Percentiles rank a stretch among this genome's conserved stretches.
phyloP scores from a whole-genome alignment of 1,140 invertebrate species.

The Oppia nitens region DNA sequence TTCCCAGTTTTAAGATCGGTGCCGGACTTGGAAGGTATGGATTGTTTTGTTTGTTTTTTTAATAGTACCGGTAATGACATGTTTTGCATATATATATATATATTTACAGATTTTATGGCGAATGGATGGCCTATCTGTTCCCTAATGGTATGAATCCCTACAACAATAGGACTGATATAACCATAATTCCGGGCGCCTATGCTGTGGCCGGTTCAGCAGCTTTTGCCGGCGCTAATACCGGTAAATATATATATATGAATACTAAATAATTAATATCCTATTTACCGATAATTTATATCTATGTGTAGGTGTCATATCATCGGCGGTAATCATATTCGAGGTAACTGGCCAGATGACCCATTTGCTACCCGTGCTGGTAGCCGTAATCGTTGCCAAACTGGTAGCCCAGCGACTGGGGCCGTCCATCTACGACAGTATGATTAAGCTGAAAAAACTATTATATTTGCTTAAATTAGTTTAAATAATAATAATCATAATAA shows the following conservation, averaged over 20 bases:
- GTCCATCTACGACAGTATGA: slow-evolving; percentile 95
- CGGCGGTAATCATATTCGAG: slow-evolving; percentile 93
- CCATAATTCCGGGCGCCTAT: slow-evolving; percentile 57
- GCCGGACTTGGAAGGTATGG: slow-evolving; percentile 70
- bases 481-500: too few relatives aligned
- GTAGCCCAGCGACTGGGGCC: slow-evolving; percentile 79
- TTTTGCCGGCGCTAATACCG: slow-evolving; percentile 45
- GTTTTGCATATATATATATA: too few relatives aligned
- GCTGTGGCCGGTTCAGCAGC: slow-evolving; percentile 30
- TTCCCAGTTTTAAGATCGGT: slow-evolving; percentile 69
- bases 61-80: too few relatives aligned
- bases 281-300: too few relatives aligned
- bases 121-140: slow-evolving; percentile 80
- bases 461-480: too few relatives aligned
- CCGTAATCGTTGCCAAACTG: slow-evolving; percentile 80
- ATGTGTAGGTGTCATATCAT: too few relatives aligned
- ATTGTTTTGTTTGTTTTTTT: too few relatives aligned
- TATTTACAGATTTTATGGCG: slow-evolving; percentile 60
- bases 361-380: slow-evolving; percentile 85
- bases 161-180: slow-evolving; percentile 50
- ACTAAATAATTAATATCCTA: too few relatives aligned
- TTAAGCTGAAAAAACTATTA: slow-evolving; percentile 87
- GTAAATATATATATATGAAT: too few relatives aligned
- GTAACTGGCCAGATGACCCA: slow-evolving; percentile 96
- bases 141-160: slow-evolving; percentile 51